Conservation (phyloP, 1,140 invertebrate species). For the Apis florea region DNA sequence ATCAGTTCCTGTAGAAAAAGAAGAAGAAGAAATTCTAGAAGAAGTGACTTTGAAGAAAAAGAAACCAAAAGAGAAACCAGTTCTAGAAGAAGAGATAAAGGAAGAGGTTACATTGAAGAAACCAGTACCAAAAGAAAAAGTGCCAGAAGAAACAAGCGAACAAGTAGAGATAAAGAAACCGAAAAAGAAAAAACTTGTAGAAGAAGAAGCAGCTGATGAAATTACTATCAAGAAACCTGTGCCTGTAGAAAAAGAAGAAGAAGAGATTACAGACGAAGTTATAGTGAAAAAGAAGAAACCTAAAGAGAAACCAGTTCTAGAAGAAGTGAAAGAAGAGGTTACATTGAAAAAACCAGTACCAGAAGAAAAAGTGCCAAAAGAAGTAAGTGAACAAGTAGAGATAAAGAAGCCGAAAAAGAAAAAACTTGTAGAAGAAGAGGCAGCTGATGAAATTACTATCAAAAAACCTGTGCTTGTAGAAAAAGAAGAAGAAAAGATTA, state of each 20-base stretch:
- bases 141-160: conserved; percentile 70
- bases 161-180: conserved; percentile 60
- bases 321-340: conserved; percentile 60
- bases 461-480: conserved; percentile 74
- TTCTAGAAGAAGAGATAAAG: conserved; percentile 67
- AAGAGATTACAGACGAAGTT: conserved; percentile 60
- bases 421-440: conserved; percentile 72
- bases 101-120: conserved; percentile 75
- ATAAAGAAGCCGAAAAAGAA: conserved; percentile 66
- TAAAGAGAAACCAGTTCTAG: conserved; percentile 35
- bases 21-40: conserved; percentile 74
- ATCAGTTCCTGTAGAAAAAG: conserved; percentile 71
- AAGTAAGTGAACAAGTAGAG: conserved; percentile 65
- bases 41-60: conserved; percentile 69
- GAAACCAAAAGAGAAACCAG: conserved; percentile 74
- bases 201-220: conserved; percentile 78
- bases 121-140: conserved; percentile 65
- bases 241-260: conserved; percentile 68
- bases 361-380: conserved; percentile 70
- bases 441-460: conserved; percentile 78
- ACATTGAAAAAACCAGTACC: conserved; percentile 69
- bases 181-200: conserved; percentile 65
- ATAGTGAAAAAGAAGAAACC: conserved; percentile 54
- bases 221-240: conserved; percentile 77
- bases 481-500: conserved; percentile 61